A percentile compares a stretch with the other conserved stretches of the same genome.
phyloP scores from a whole-genome alignment of 1,140 invertebrate genomes.

The Meloidogyne hapla region DNA sequence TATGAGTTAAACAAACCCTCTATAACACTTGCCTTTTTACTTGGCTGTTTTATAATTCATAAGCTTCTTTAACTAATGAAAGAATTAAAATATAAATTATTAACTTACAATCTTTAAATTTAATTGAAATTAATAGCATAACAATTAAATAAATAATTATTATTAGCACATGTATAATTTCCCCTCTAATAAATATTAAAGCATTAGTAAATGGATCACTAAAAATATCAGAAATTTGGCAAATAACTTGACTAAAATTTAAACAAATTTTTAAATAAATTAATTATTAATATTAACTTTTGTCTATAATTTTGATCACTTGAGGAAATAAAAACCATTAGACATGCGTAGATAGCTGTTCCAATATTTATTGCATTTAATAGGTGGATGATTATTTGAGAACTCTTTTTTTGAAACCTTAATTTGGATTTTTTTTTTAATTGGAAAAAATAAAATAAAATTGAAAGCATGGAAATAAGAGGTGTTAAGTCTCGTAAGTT shows the following conservation, averaged over 20 bases:
- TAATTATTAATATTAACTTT: background rate
- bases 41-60: no score
- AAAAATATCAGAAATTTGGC: background rate
- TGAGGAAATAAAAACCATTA: background rate
- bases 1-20: no score
- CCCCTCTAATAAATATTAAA: background rate
- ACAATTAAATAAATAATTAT: background rate
- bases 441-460: no score
- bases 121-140: background rate
- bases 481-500: no score
- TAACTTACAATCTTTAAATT: conserved; percentile 1
- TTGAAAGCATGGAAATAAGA: no score
- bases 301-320: background rate
- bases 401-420: background rate
- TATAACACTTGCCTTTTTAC: no score
- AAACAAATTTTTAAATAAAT: background rate
- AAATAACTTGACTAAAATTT: background rate
- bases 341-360: background rate
- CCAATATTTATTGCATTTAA: background rate
- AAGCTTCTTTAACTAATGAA: no score
- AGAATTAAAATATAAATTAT: no score
- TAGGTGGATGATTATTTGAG: background rate
- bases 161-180: conserved; percentile 6
- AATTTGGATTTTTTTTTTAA: background rate
- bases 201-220: background rate